Conservation (phyloP, 2,797 vertebrate species). For the Bradypodion ventrale region DNA sequence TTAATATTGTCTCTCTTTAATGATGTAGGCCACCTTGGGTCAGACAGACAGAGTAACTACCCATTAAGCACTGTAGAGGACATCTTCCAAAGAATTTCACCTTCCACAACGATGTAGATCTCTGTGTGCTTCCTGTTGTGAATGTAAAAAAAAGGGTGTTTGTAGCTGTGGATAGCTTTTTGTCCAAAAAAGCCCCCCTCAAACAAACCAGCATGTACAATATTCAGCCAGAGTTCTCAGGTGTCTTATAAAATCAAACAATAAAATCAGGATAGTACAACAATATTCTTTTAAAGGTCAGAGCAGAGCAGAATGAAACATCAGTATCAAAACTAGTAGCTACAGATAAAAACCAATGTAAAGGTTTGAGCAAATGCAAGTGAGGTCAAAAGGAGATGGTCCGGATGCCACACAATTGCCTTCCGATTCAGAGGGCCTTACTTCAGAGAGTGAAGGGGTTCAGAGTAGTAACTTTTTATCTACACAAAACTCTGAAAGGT, state of each 20-base stretch:
- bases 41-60: no score
- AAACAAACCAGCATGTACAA: no score
- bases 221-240: neutral
- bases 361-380: neutral
- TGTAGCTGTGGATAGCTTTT: no score
- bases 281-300: neutral
- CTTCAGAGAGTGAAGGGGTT: neutral
- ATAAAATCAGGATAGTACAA: neutral
- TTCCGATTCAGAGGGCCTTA: neutral
- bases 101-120: no score
- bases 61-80: no score
- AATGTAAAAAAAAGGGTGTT: no score
- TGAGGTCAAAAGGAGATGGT: neutral
- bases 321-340: neutral
- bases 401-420: neutral
- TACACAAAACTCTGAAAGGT: neutral
- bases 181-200: no score
- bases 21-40: no score
- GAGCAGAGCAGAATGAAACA: neutral
- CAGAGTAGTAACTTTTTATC: neutral
- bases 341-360: neutral
- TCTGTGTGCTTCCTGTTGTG: no score
- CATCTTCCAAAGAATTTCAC: no score
- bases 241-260: neutral
- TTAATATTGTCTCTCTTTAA: no score